A percentile compares a stretch with the other conserved stretches of the same genome.
phyloP scores from a whole-genome alignment of 2,888 invertebrate genomes.

The Phyllotreta cruciferae region DNA sequence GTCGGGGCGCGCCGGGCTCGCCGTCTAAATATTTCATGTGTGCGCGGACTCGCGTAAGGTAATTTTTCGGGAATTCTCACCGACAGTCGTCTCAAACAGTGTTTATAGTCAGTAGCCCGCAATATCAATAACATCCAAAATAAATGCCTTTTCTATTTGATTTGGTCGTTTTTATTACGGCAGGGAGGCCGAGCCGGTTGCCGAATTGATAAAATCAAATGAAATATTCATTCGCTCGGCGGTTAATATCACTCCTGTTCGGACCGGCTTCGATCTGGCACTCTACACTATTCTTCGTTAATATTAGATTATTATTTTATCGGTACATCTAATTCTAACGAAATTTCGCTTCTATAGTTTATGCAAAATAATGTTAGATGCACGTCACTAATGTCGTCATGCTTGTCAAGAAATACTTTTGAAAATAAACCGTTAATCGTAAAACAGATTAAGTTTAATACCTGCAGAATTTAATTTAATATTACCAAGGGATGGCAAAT shows the following conservation, averaged over 20 bases:
- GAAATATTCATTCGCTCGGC: conserved; percentile 30
- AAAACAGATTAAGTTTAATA: too few species aligned
- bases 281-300: not conserved
- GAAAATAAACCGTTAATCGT: too few species aligned
- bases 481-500: too few species aligned
- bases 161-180: conserved; percentile 50
- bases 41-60: conserved; percentile 37
- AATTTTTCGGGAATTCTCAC: conserved; percentile 52
- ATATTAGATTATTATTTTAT: too few species aligned
- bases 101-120: conserved; percentile 54
- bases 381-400: too few species aligned
- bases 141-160: conserved; percentile 55
- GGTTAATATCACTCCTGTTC: conserved; percentile 24
- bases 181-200: conserved; percentile 13
- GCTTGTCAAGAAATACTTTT: too few species aligned
- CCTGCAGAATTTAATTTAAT: too few species aligned
- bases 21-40: conserved; percentile 46
- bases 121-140: conserved; percentile 57
- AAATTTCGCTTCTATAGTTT: too few species aligned
- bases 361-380: too few species aligned
- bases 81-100: conserved; percentile 55
- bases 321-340: too few species aligned
- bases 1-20: conserved; percentile 15
- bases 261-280: not conserved
- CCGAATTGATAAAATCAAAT: conserved; percentile 36